Base-by-base conservation (phyloP, 2,888 invertebrate species). In the Nomada goodeniana region DNA sequence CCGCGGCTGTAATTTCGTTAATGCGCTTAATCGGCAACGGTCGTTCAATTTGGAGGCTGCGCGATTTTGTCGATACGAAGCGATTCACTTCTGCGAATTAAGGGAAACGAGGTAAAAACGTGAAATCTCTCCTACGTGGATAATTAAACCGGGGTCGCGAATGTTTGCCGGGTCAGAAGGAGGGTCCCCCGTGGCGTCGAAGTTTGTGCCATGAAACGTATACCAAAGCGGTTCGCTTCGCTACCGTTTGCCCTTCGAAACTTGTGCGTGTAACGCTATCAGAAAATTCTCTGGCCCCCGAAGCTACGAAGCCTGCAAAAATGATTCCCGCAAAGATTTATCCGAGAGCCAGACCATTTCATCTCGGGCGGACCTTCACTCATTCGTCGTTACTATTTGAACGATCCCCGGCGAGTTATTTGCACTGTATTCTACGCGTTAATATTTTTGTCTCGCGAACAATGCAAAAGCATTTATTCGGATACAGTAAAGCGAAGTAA, bases 121-220 rank as follows among this genome's bases (percentile, higher is more conserved):
- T 18, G 20, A 20, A 15, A 53, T 52, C 65, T 68, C 78, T 20
- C 18, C 44, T 61, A 29, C 57, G 72, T 68, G 60, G 72, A 80
- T 72, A 79, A 72, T 80, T 68, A 63, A 55, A 80, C 68, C 68
- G 68, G 29, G 13, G 57, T 44, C 47, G 20, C 26, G 63, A 71
- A 67, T 71, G 80, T 80, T 67, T 79, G 71, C 57, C 67, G 26
- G 72, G 71, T 72, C 71, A 50, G 50, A 64, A 55, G 55, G 44
- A 50, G 69, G 29, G 23, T 69, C 57, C 69, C 53, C 53, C 18
- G 64, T 53, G 80, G 61, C 67, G 47, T 70, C 20, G 50, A 71
- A 80, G 67, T 78, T 80, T 67, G 55, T 20, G 55, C 55, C 44
- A 60, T 60, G 65, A 80, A 78, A 67, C 55, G 61, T 70, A 80